Evolutionary conservation across 2,113 vertebrate genomes (phyloP).

Genomic region (Blennius ocellaris): DNA sequence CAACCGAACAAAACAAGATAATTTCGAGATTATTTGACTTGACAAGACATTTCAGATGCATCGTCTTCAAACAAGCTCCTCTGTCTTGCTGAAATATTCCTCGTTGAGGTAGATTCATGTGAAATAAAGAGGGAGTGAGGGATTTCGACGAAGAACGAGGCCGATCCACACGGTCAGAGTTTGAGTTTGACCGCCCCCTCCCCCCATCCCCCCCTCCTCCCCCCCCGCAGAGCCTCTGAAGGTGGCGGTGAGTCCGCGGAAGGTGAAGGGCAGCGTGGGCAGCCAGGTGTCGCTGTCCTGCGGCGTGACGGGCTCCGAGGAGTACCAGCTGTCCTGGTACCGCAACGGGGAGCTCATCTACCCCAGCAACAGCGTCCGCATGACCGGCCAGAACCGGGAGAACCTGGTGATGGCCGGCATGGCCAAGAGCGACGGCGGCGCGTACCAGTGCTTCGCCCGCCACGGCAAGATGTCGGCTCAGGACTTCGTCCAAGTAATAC

Average conservation of each 20-base stretch:
- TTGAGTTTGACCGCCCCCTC: no score
- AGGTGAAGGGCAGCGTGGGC: constrained; percentile 96
- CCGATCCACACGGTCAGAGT: no score
- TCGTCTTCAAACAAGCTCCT: no score
- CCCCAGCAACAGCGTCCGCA: constrained; percentile 92
- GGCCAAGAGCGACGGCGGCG: constrained; percentile 97
- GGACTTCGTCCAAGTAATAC: constrained; percentile 95
- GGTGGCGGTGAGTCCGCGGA: constrained; percentile 92
- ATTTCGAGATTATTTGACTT: no score
- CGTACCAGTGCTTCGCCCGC: constrained; percentile 97
- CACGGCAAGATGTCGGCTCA: constrained; percentile 96
- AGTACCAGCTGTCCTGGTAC: constrained; percentile 97
- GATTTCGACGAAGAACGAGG: no score
- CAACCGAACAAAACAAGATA: no score
- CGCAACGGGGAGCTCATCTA: constrained; percentile 95
- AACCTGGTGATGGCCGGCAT: constrained; percentile 97
- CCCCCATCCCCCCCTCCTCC: no score
- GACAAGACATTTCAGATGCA: no score
- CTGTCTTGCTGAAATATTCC: no score
- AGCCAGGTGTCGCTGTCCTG: constrained; percentile 97
- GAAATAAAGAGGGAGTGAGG: no score
- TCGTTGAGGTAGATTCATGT: no score
- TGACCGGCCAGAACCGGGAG: constrained; percentile 91
- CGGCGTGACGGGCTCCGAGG: constrained; percentile 91
- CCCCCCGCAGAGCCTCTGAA: constrained; percentile 92